phyloP scores from a whole-genome alignment of 23 tunicate species.

The Trididemnum miniatum region DNA sequence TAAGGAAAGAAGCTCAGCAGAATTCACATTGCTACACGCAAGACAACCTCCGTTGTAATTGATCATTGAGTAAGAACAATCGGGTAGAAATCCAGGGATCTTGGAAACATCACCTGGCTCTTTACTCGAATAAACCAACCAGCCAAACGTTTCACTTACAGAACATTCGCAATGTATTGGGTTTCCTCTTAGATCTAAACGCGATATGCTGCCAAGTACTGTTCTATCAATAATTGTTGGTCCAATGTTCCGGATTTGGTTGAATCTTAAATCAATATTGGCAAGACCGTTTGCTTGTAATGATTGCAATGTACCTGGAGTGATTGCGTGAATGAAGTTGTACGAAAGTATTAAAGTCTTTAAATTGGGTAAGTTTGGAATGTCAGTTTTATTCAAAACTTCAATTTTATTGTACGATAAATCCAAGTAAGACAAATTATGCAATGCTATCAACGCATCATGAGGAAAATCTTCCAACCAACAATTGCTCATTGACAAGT shows the following conservation, averaged over 20 bases:
- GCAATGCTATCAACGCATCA: constrained; percentile 1
- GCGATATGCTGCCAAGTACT: background rate
- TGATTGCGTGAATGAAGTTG: constrained; percentile 8
- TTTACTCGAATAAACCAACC: background rate
- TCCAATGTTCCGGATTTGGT: constrained; percentile 3
- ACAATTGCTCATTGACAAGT: constrained; percentile 5
- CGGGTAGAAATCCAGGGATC: constrained; percentile 40
- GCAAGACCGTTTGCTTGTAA: background rate
- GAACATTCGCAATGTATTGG: constrained; percentile 18
- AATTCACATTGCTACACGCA: background rate
- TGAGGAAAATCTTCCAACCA: constrained; percentile 21
- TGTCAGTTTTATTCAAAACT: background rate
- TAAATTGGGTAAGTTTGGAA: background rate
- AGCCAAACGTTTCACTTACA: constrained; percentile 28
- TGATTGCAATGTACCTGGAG: background rate
- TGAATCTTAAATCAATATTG: constrained; percentile 5
- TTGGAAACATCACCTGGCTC: background rate
- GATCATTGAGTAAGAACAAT: background rate
- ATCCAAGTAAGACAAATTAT: background rate
- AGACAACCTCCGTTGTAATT: constrained; percentile 42
- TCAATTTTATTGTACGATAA: constrained; percentile 30
- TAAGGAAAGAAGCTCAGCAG: background rate
- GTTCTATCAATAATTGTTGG: background rate
- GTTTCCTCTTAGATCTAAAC: constrained; percentile 39
- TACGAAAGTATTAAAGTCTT: constrained; percentile 8